These are phyloP conservation scores for Anhinga anhinga DNA, from an alignment of 2,113 vertebrate species.

Conservation along the genomic window DNA sequence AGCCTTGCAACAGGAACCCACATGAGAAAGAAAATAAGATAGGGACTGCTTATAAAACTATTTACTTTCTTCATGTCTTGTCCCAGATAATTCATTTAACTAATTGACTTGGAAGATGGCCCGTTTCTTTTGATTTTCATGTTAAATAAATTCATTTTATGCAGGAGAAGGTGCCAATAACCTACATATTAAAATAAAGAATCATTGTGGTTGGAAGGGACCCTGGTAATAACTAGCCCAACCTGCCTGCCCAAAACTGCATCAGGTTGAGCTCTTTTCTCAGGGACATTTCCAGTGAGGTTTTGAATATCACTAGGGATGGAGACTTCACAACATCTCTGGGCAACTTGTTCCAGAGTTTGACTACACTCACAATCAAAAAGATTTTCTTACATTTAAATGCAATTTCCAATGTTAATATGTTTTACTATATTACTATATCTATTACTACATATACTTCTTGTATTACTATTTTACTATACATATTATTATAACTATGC, in stretches of 20 bases:
- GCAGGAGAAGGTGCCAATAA: not conserved
- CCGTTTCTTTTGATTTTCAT: not conserved
- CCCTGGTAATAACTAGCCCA: not conserved
- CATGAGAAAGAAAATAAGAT: not conserved
- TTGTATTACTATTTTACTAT: not conserved
- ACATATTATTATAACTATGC: not conserved
- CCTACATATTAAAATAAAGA: not conserved
- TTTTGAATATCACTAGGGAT: not conserved
- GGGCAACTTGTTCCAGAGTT: not conserved
- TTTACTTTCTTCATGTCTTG: not conserved
- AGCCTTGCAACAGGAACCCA: not conserved
- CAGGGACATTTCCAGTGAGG: not conserved
- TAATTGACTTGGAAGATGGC: not conserved
- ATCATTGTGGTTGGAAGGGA: not conserved
- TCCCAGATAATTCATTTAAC: not conserved
- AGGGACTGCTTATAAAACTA: rapidly evolving
- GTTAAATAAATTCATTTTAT: not conserved
- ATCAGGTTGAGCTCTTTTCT: not conserved
- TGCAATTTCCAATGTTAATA: not conserved
- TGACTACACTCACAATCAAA: not conserved
- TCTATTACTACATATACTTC: not conserved
- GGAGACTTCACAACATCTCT: not conserved
- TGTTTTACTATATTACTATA: not conserved
- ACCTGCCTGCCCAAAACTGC: not conserved
- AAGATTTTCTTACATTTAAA: not conserved